Conservation (phyloP, 1,140 invertebrate species). For the Trypoxylus dichotomus region DNA sequence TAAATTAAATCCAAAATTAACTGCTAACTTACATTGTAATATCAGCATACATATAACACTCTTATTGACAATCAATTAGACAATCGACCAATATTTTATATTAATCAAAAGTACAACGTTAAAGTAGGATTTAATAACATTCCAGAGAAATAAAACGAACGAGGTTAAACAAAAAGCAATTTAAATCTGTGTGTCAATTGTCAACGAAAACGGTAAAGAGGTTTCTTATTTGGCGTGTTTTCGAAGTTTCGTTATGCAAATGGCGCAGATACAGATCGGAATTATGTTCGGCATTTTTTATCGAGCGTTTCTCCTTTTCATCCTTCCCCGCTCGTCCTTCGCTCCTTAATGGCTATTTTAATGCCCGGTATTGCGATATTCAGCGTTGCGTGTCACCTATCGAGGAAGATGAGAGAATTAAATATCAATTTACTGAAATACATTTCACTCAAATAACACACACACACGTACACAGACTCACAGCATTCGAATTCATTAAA, state of each 20-base stretch:
- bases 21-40: too few relatives aligned
- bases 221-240: not conserved
- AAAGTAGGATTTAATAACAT: too few relatives aligned
- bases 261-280: slow-evolving; percentile 19
- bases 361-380: slow-evolving; percentile 18
- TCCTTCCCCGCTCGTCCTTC: not conserved
- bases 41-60: too few relatives aligned
- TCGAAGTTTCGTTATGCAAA: slow-evolving; percentile 16
- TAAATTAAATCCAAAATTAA: too few relatives aligned
- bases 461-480: not conserved
- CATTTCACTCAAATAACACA: slow-evolving; percentile 43
- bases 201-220: not conserved
- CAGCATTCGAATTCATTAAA: slow-evolving; percentile 44
- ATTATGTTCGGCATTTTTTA: slow-evolving; percentile 25
- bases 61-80: too few relatives aligned
- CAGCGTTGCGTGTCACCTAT: slow-evolving; percentile 40
- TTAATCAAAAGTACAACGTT: too few relatives aligned
- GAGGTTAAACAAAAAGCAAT: not conserved
- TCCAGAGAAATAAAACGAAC: not conserved
- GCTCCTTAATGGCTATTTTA: slow-evolving; percentile 20
- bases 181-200: not conserved
- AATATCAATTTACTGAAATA: slow-evolving; percentile 47
- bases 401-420: slow-evolving; percentile 39
- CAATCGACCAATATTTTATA: too few relatives aligned
- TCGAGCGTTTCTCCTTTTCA: slow-evolving; percentile 19